A percentile compares a stretch with the other conserved stretches of the same genome.
Conservation (phyloP, 2,888 invertebrate genomes). For the Lasioglossum vierecki region DNA sequence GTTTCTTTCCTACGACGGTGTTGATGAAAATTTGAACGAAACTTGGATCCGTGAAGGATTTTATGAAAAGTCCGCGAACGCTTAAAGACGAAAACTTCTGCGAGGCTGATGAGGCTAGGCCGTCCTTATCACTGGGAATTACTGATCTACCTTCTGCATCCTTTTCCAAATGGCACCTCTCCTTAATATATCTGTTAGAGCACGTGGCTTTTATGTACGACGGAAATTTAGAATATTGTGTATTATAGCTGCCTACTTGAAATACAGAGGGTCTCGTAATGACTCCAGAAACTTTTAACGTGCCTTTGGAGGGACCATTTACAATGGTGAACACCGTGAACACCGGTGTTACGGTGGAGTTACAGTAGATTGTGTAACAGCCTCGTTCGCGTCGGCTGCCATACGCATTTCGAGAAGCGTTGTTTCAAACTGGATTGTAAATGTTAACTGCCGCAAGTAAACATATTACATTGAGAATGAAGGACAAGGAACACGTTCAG, state of each 20-base stretch:
- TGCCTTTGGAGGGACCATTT: background rate
- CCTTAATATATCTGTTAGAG: background rate
- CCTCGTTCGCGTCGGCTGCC: background rate
- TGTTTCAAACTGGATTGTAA: background rate
- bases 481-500: background rate
- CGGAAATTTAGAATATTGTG: background rate
- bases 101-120: constrained; percentile 13
- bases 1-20: constrained; percentile 39
- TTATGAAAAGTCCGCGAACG: constrained; percentile 40
- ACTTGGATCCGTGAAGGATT: constrained; percentile 41
- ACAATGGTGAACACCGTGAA: background rate
- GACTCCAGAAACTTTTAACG: background rate
- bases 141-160: background rate
- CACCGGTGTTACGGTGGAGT: background rate
- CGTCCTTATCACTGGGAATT: constrained; percentile 13
- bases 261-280: background rate
- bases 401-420: background rate
- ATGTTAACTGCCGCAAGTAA: background rate
- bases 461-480: background rate
- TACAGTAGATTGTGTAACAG: background rate
- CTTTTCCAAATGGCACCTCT: background rate
- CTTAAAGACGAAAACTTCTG: constrained; percentile 27
- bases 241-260: background rate
- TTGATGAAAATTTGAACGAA: constrained; percentile 69
- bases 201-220: constrained; percentile 7